phyloP scores from a whole-genome alignment of 1,140 invertebrate species.

The Lerema accius region DNA sequence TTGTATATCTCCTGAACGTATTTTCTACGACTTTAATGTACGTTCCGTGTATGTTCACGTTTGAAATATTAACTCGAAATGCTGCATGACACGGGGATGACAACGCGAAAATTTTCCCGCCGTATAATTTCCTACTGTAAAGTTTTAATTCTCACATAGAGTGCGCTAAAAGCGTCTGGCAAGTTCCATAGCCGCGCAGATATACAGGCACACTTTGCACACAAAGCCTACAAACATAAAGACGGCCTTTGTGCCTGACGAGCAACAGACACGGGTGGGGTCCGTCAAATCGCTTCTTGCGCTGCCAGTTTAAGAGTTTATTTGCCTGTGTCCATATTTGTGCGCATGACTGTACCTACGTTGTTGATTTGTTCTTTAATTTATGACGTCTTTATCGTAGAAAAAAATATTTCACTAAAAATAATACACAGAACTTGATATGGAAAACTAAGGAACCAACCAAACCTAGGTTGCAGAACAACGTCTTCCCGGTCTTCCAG shows the following conservation, averaged over 20 bases:
- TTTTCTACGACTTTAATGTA: constrained; percentile 11
- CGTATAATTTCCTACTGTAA: constrained; percentile 25
- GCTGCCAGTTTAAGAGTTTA: not conserved
- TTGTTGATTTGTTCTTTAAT: too few species aligned
- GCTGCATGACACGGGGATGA: constrained; percentile 21
- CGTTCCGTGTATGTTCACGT: constrained; percentile 10
- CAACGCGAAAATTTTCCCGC: constrained; percentile 19
- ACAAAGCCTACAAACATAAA: constrained; percentile 17
- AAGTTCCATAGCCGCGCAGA: constrained; percentile 21
- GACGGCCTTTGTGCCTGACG: constrained; percentile 6
- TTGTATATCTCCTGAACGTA: not conserved
- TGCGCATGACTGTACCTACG: too few species aligned
- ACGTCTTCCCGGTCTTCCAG: too few species aligned
- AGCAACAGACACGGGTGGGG: constrained; percentile 8
- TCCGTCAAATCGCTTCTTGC: constrained; percentile 1
- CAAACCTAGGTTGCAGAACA: too few species aligned
- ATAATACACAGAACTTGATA: too few species aligned
- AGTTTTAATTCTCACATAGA: constrained; percentile 29
- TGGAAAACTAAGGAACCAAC: too few species aligned
- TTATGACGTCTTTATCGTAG: too few species aligned
- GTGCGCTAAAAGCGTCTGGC: constrained; percentile 23
- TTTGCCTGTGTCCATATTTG: not conserved
- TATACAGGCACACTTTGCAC: constrained; percentile 14
- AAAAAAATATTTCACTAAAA: too few species aligned
- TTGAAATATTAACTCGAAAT: constrained; percentile 24